A percentile compares a stretch with the other conserved stretches of the same genome.
phyloP scores from a whole-genome alignment of 37 sponge, comb jelly and placozoan genomes.

The Petrosia ficiformis region DNA sequence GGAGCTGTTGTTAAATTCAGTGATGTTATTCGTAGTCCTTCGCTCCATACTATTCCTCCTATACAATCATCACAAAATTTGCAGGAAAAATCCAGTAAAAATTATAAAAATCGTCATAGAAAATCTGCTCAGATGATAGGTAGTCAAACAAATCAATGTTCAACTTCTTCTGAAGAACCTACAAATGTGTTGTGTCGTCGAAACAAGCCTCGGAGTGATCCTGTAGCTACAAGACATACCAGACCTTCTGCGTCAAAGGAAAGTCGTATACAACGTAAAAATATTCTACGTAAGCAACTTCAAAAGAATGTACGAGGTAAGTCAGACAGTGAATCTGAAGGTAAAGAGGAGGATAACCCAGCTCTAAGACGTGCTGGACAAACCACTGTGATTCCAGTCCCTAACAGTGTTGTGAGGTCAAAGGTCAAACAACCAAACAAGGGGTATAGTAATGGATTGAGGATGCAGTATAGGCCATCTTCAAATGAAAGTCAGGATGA shows the following conservation, averaged over 20 bases:
- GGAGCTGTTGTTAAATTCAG: too few species aligned
- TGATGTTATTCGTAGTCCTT: background rate
- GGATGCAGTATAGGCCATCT: too few species aligned
- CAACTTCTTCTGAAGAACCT: slow-evolving; percentile 1
- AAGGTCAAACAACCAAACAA: too few species aligned
- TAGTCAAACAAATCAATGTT: background rate
- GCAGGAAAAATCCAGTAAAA: background rate
- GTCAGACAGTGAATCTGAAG: background rate
- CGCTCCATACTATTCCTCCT: background rate
- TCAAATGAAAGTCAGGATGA: too few species aligned
- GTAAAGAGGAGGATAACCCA: too few species aligned
- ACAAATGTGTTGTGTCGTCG: background rate
- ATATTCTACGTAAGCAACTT: background rate
- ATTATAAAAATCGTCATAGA: background rate
- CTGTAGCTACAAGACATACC: background rate
- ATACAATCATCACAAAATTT: background rate
- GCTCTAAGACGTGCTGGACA: too few species aligned
- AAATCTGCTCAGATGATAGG: background rate
- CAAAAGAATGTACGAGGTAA: background rate
- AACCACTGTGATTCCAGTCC: too few species aligned
- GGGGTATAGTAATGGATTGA: too few species aligned
- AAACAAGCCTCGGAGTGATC: background rate
- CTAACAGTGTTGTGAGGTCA: too few species aligned
- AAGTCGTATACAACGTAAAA: background rate
- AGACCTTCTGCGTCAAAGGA: too few species aligned